phyloP scores from a whole-genome alignment of 2,113 vertebrate genomes.

The Halcyon malimbica region DNA sequence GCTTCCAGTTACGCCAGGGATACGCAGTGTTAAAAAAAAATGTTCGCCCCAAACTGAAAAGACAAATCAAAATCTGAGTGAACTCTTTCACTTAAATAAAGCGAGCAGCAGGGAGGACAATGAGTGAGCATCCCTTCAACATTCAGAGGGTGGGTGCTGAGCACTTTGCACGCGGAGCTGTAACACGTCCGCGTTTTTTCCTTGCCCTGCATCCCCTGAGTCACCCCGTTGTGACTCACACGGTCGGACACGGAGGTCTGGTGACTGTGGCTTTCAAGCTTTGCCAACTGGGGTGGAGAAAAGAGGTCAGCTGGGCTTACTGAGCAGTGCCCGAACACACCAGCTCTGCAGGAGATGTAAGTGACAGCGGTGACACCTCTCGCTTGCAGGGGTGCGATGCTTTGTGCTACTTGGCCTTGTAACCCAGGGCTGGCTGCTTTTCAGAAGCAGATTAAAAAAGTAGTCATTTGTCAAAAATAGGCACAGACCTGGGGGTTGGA shows the following conservation, averaged over 20 bases:
- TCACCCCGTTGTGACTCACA: rapidly evolving
- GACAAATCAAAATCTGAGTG: not conserved
- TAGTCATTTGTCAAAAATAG: rapidly evolving
- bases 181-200: rapidly evolving
- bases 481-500: no score
- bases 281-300: not conserved
- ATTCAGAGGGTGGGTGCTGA: not conserved
- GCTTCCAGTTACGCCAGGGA: not conserved
- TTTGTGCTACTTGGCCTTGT: rapidly evolving
- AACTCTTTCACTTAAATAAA: not conserved
- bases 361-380: not conserved
- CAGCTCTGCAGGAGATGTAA: rapidly evolving
- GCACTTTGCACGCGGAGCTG: not conserved
- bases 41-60: not conserved
- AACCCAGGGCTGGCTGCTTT: not conserved
- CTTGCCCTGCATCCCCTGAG: rapidly evolving
- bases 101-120: not conserved
- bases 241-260: rapidly evolving
- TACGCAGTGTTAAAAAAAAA: not conserved
- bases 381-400: rapidly evolving
- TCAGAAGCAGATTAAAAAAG: rapidly evolving
- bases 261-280: rapidly evolving
- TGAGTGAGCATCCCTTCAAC: rapidly evolving
- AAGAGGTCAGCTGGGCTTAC: not conserved
- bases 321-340: not conserved